Evolutionary conservation across 2,113 vertebrate species (phyloP).

Genomic region (Gallinago media): DNA sequence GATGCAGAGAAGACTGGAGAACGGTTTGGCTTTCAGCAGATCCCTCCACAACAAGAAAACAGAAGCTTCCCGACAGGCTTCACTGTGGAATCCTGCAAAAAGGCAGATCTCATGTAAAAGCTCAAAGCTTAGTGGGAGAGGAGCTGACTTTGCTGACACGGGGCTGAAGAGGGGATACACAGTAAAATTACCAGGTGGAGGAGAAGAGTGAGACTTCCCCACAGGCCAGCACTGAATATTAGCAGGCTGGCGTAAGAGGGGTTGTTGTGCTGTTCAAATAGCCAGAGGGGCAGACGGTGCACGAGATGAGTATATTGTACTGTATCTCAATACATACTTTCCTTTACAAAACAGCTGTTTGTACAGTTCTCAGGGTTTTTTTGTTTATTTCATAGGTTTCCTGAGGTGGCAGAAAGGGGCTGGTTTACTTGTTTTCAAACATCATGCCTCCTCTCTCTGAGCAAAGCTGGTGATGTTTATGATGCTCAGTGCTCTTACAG

Average conservation of each 20-base stretch:
- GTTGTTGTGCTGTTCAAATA: background rate
- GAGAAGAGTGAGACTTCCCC: background rate
- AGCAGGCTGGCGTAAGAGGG: background rate
- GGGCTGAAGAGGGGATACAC: background rate
- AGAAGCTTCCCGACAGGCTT: background rate
- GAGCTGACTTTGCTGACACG: background rate
- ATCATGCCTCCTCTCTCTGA: background rate
- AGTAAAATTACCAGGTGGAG: background rate
- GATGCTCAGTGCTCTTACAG: background rate
- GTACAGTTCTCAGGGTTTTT: background rate
- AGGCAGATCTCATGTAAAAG: background rate
- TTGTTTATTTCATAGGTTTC: background rate
- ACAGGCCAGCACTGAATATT: background rate
- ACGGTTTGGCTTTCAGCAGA: background rate
- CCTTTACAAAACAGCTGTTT: background rate
- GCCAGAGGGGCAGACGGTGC: background rate
- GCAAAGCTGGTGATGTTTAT: background rate
- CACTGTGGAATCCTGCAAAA: background rate
- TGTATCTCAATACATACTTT: background rate
- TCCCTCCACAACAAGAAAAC: background rate
- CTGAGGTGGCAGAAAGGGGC: background rate
- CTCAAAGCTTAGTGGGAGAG: background rate
- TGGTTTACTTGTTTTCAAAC: background rate
- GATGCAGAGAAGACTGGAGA: background rate
- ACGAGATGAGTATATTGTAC: background rate